Evolutionary conservation across 64 coral and sea anemone genomes (phyloP).

Genomic region (Dendronephthya gigantea): DNA sequence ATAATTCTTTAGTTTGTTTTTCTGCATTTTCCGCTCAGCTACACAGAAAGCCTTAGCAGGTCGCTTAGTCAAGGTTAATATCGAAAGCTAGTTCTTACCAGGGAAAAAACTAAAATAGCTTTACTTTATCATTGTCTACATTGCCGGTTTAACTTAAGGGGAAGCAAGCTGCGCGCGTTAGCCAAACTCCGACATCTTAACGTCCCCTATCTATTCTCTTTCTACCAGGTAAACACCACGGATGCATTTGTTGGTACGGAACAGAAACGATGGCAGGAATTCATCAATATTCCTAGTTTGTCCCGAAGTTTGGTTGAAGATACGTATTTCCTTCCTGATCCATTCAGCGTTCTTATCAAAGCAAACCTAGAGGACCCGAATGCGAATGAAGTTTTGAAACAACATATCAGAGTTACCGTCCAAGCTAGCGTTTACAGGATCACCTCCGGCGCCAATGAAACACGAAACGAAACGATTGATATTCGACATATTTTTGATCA

Average conservation of each 20-base stretch:
- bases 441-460: neutral
- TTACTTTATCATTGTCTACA: too few species aligned
- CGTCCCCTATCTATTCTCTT: too few species aligned
- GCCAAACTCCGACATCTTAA: too few species aligned
- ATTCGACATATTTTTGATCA: neutral
- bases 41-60: too few species aligned
- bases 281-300: neutral
- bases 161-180: too few species aligned
- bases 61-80: too few species aligned
- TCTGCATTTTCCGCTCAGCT: too few species aligned
- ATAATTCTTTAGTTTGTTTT: too few species aligned
- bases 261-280: neutral
- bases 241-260: neutral
- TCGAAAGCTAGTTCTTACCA: too few species aligned
- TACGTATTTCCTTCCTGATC: neutral
- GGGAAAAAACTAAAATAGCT: too few species aligned
- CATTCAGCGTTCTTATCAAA: neutral
- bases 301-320: neutral
- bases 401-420: neutral
- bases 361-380: neutral
- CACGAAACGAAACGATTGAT: neutral
- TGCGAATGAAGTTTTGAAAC: neutral
- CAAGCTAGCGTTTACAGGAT: neutral
- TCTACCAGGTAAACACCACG: neutral
- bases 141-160: too few species aligned